These are phyloP conservation scores for Prinia subflava DNA, from an alignment of 2,113 vertebrate genomes.

Conservation along the genomic window DNA sequence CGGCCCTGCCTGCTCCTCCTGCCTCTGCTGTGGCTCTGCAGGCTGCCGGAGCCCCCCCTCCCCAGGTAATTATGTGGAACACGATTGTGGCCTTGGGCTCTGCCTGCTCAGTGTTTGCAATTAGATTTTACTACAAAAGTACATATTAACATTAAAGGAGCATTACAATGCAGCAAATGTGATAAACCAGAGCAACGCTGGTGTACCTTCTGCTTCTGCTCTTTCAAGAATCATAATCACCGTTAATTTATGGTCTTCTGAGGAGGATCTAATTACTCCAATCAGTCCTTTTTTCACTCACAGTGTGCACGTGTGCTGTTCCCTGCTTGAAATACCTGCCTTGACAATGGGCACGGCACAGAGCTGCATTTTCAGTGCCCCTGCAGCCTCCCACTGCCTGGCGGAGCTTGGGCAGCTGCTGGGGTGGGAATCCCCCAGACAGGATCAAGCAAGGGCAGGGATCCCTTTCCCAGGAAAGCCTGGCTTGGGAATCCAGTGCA, in stretches of 20 bases:
- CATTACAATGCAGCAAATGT: conserved; percentile 51
- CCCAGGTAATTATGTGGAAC: conserved; percentile 31
- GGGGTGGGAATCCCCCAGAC: not conserved
- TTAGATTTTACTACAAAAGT: conserved; percentile 40
- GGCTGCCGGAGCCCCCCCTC: not conserved
- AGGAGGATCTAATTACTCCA: not conserved
- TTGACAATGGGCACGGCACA: rapidly evolving
- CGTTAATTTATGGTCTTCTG: conserved; percentile 47
- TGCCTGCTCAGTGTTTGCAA: conserved; percentile 55
- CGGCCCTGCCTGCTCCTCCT: not conserved
- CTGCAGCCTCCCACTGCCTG: not conserved
- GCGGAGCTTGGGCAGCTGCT: not conserved
- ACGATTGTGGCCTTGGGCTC: conserved; percentile 21
- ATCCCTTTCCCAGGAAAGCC: not conserved
- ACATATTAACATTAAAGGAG: conserved; percentile 44
- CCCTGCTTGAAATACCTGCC: not conserved
- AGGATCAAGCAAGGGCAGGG: not conserved
- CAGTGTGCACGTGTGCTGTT: not conserved
- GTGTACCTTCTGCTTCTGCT: not conserved
- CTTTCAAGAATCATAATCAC: conserved; percentile 40
- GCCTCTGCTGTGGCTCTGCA: not conserved
- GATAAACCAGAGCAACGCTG: not conserved
- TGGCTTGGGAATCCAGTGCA: rapidly evolving
- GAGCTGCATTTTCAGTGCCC: rapidly evolving
- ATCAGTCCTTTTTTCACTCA: not conserved